Evolutionary conservation across 2,113 vertebrate genomes (phyloP), one percentile per base, ranked within the genome.

Genomic region (Stegastes partitus): DNA sequence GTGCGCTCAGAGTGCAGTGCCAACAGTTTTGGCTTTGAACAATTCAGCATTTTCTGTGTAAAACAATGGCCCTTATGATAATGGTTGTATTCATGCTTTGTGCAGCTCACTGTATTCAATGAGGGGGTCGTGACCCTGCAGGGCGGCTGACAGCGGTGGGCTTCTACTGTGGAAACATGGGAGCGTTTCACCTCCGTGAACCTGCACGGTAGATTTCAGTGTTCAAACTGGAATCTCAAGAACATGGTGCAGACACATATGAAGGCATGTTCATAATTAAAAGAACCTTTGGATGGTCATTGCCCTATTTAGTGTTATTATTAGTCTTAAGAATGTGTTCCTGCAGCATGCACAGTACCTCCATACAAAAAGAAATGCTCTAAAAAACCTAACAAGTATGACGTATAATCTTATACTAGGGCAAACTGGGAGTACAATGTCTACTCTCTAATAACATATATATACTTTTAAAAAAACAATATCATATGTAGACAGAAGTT

Each of bases 1-100:
- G 69, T n/a, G 45, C n/a, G 37, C 57, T 6, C 47, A 75, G 73
- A 91, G 76, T 90, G 92, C 90, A 87, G 82, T 71, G 87, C 74
- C 72, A 69, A 86, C 88, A 88, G 18, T 78, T 91, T 88, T n/a
- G 3, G 54, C 21, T 81, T 75, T 73, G 19, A 83, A 64, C 87
- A 74, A 68, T 77, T 91, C 92, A 93, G 92, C 92, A 23, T 79
- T 92, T 89, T 89, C 21, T 44, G 47, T 15, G 14, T 58, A 79
- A 64, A 84, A 89, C 87, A 87, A 84, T 66, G 77, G 62, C n/a
- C 12, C 18, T 31, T 26, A 28, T 76, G 77, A 87, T 68, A 84
- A 79, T 70, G 51, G 19, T 0, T 23, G 70, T 49, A 77, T 85
- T 81, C 71, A 83, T 2, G 80, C 87, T 84, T 73, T 31, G 87